A percentile compares a stretch with the other conserved stretches of the same genome.
Evolutionary conservation across 2,888 invertebrate species (phyloP).

Genomic region (Beris chalybata): DNA sequence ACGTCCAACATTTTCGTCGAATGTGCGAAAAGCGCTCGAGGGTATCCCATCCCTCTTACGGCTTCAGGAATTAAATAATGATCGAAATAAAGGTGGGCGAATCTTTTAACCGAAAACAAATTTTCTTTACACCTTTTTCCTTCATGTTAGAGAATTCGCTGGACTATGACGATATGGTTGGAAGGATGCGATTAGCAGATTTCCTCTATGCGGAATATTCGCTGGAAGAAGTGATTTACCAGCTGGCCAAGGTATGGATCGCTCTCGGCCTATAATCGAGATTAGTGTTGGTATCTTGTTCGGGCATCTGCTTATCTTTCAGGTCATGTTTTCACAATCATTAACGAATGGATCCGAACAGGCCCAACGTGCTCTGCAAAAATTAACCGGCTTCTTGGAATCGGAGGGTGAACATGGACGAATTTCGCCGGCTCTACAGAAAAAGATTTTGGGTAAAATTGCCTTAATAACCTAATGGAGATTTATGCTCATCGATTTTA

Average conservation of each 20-base stretch:
- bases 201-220: slow-evolving; percentile 75
- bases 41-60: slow-evolving; percentile 51
- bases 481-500: slow-evolving; percentile 4
- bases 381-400: slow-evolving; percentile 74
- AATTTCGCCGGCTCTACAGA: slow-evolving; percentile 73
- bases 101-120: not conserved
- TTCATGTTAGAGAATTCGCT: slow-evolving; percentile 42
- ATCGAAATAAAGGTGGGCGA: slow-evolving; percentile 42
- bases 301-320: slow-evolving; percentile 33
- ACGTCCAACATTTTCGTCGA: slow-evolving; percentile 43
- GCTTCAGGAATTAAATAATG: slow-evolving; percentile 49
- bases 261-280: slow-evolving; percentile 42
- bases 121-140: slow-evolving; percentile 4
- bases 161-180: slow-evolving; percentile 71
- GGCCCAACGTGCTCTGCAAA: slow-evolving; percentile 72
- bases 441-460: slow-evolving; percentile 71
- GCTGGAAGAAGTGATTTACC: slow-evolving; percentile 78
- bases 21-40: slow-evolving; percentile 47
- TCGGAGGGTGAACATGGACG: slow-evolving; percentile 72
- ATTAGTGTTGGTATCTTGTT: not conserved
- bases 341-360: slow-evolving; percentile 68
- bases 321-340: slow-evolving; percentile 79
- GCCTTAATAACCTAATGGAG: not conserved
- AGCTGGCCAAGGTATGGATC: slow-evolving; percentile 70
- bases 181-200: slow-evolving; percentile 69